These are phyloP conservation scores for Emydura subglobosa DNA, from an alignment of 2,113 vertebrate genomes.

Conservation along the genomic window DNA sequence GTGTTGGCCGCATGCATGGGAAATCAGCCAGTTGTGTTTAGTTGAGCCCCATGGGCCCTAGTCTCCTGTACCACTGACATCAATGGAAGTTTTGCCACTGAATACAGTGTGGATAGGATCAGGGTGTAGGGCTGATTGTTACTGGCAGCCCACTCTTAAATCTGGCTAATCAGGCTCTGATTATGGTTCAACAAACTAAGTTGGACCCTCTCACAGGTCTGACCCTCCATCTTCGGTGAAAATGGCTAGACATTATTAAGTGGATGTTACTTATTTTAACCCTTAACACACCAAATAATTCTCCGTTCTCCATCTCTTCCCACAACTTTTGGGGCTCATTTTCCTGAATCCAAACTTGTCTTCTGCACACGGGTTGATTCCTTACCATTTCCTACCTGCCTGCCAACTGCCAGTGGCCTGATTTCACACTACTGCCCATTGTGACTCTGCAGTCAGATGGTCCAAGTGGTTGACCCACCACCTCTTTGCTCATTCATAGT, in stretches of 20 bases:
- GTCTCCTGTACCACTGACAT: background rate
- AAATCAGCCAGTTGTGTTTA: background rate
- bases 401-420: background rate
- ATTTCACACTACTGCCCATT: background rate
- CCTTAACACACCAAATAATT: background rate
- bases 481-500: background rate
- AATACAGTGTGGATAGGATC: background rate
- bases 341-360: fast-evolving
- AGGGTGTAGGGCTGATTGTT: background rate
- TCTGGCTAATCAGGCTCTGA: fast-evolving
- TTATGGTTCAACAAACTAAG: fast-evolving
- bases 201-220: background rate
- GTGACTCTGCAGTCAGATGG: fast-evolving
- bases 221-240: fast-evolving
- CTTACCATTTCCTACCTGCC: background rate
- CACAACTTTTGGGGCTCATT: background rate
- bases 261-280: background rate
- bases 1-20: background rate
- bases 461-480: background rate
- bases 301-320: background rate
- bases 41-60: background rate
- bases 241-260: background rate
- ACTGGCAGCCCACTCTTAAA: background rate
- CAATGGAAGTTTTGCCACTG: background rate
- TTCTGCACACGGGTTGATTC: background rate